Percentiles rank a stretch among this genome's conserved stretches.
Conservation (phyloP, 2,113 vertebrate species). For the Oryzias javanicus region DNA sequence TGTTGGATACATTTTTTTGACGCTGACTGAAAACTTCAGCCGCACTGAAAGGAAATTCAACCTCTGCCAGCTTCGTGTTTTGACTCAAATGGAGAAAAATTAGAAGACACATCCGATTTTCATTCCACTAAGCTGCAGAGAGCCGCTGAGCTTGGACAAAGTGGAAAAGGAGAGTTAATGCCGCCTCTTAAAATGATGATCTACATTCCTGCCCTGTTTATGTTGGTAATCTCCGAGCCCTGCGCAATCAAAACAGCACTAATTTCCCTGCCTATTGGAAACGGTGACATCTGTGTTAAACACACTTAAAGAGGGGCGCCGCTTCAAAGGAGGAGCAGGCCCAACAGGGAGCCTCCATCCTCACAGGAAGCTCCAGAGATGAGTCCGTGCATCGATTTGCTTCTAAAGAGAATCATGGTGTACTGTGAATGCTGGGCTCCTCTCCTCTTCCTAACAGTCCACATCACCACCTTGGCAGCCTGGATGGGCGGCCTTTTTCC, state of each 20-base stretch:
- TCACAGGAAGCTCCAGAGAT: slow-evolving; percentile 51
- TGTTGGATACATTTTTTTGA: slow-evolving; percentile 2
- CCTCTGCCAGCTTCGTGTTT: slow-evolving; percentile 34
- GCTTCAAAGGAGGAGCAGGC: slow-evolving; percentile 19
- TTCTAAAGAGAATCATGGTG: slow-evolving; percentile 50
- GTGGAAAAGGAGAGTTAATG: slow-evolving; percentile 58
- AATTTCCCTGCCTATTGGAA: slow-evolving; percentile 71
- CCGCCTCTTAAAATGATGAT: slow-evolving; percentile 61
- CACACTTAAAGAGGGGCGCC: slow-evolving; percentile 41
- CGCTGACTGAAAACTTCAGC: slow-evolving; percentile 8
- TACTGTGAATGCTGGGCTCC: no score
- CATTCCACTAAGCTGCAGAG: slow-evolving; percentile 64
- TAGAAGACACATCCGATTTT: slow-evolving; percentile 58
- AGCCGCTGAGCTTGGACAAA: slow-evolving; percentile 49
- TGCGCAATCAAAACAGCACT: slow-evolving; percentile 67
- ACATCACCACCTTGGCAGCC: slow-evolving; percentile 6
- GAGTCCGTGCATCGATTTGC: slow-evolving; percentile 52
- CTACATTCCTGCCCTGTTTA: slow-evolving; percentile 64
- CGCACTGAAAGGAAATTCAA: slow-evolving; percentile 36
- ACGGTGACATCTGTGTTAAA: slow-evolving; percentile 60
- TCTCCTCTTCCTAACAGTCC: slow-evolving; percentile 1
- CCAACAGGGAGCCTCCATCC: slow-evolving; percentile 44
- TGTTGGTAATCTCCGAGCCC: slow-evolving; percentile 57
- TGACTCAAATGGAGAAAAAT: slow-evolving; percentile 56
- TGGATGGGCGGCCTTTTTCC: slow-evolving; percentile 28